Evolutionary conservation across 2,797 vertebrate genomes (phyloP).

Genomic region (Ptychobarbus kaznakovi): DNA sequence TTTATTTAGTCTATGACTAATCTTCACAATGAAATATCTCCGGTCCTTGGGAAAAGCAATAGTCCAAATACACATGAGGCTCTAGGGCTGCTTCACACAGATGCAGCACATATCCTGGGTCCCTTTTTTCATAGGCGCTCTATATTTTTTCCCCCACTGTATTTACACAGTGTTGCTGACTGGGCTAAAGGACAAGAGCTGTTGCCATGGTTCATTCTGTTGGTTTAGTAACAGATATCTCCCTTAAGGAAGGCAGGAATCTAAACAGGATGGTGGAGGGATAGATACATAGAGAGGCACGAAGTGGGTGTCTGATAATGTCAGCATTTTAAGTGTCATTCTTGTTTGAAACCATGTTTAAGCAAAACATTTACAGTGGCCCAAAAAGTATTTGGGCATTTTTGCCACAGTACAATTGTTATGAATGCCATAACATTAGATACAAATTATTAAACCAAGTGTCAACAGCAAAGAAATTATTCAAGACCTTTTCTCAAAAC

Average conservation of each 20-base stretch:
- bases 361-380: not conserved
- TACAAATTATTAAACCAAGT: not conserved
- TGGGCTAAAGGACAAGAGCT: slow-evolving; percentile 22
- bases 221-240: slow-evolving; percentile 53
- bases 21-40: slow-evolving; percentile 50
- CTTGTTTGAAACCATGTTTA: not conserved
- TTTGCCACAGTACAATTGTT: not conserved
- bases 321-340: slow-evolving; percentile 31
- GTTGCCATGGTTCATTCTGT: slow-evolving; percentile 46
- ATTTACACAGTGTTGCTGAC: slow-evolving; percentile 44
- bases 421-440: not conserved
- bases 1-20: slow-evolving; percentile 56
- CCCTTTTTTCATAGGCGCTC: not conserved
- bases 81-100: slow-evolving; percentile 32
- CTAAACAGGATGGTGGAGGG: slow-evolving; percentile 58
- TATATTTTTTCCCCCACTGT: slow-evolving; percentile 15
- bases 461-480: not conserved
- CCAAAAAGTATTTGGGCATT: slow-evolving; percentile 1
- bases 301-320: slow-evolving; percentile 39
- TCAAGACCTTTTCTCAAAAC: not conserved
- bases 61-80: slow-evolving; percentile 34
- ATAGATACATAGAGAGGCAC: not conserved
- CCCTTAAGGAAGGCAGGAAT: slow-evolving; percentile 48
- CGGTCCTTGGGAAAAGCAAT: slow-evolving; percentile 55
- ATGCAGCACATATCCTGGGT: slow-evolving; percentile 10